A percentile compares a stretch with the other conserved stretches of the same genome.
phyloP scores from a whole-genome alignment of 2,888 invertebrate species.

The Blastobasis lacticolella region DNA sequence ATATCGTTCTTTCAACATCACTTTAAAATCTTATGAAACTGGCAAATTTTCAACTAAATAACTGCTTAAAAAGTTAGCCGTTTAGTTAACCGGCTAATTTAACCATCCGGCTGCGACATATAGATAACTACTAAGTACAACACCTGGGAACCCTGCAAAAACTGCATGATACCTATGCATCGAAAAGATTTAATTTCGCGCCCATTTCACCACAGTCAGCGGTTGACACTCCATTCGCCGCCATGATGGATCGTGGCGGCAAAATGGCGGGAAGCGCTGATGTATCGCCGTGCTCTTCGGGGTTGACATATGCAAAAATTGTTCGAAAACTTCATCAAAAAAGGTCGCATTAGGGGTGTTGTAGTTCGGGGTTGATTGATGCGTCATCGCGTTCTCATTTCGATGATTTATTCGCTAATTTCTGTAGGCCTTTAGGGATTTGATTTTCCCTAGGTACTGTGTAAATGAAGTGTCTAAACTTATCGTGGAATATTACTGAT shows the following conservation, averaged over 20 bases:
- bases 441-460: no score
- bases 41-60: no score
- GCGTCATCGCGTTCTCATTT: not conserved
- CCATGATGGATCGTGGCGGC: constrained; percentile 64
- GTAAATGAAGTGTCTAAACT: no score
- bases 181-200: constrained; percentile 22
- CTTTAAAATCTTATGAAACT: no score
- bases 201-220: constrained; percentile 43
- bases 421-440: no score
- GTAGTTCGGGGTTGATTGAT: no score
- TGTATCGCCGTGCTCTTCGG: constrained; percentile 51
- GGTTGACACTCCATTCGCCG: constrained; percentile 66
- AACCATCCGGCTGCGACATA: no score
- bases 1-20: no score
- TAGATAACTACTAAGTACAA: no score
- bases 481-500: no score
- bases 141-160: constrained; percentile 7
- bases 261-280: constrained; percentile 26
- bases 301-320: constrained; percentile 73
- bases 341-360: constrained; percentile 43
- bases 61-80: no score
- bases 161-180: constrained; percentile 22
- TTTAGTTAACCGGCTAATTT: no score
- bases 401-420: not conserved
- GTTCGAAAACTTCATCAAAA: constrained; percentile 60